phyloP scores from a whole-genome alignment of 2,797 vertebrate genomes.

The Choloepus didactylus region DNA sequence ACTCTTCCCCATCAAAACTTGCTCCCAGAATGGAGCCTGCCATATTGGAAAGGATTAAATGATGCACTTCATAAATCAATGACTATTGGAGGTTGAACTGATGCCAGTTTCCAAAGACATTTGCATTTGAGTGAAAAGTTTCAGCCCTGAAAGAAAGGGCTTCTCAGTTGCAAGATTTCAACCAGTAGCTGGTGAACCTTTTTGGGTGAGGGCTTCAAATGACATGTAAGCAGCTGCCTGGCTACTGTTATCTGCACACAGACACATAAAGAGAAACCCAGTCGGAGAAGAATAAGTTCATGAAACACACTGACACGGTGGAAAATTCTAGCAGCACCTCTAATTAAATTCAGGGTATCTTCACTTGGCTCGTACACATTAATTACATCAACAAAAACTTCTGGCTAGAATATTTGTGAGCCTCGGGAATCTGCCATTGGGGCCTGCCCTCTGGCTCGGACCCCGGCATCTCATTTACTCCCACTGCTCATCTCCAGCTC shows the following conservation, averaged over 20 bases:
- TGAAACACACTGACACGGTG: background rate
- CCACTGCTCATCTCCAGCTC: background rate
- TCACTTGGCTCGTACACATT: background rate
- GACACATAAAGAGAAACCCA: background rate
- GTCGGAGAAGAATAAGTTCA: background rate
- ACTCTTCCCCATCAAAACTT: background rate
- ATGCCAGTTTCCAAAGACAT: slow-evolving; percentile 3
- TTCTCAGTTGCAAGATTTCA: background rate
- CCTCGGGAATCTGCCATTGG: background rate
- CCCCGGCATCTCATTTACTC: background rate
- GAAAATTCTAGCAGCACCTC: background rate
- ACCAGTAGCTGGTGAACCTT: background rate
- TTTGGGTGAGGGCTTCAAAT: background rate
- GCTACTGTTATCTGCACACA: background rate
- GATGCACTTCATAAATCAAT: slow-evolving; percentile 22
- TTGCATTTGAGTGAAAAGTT: slow-evolving; percentile 27
- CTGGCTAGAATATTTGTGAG: background rate
- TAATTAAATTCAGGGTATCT: background rate
- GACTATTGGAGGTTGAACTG: background rate
- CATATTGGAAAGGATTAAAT: background rate
- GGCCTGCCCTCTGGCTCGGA: background rate
- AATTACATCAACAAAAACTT: background rate
- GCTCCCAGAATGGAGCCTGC: background rate
- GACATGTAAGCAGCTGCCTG: background rate
- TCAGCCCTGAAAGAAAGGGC: slow-evolving; percentile 33